These are phyloP conservation scores for Microcebus murinus DNA, from an alignment of 2,113 vertebrate species.

Conservation along the genomic window DNA sequence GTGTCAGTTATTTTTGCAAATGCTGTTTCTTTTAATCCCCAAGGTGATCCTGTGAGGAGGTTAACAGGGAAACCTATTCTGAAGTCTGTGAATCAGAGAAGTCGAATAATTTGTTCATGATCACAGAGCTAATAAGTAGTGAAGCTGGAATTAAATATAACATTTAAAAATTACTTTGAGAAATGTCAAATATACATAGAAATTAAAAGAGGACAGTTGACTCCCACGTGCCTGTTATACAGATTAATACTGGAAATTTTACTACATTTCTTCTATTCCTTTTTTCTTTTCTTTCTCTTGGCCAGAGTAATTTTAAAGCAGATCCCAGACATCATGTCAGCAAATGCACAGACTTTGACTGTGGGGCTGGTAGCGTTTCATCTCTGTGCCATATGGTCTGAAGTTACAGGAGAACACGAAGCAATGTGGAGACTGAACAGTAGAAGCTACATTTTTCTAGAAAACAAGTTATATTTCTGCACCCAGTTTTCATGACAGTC, in stretches of 20 bases:
- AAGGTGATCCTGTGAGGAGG: background rate
- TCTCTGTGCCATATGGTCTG: background rate
- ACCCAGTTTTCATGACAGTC: background rate
- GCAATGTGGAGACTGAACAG: background rate
- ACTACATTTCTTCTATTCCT: background rate
- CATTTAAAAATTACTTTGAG: background rate
- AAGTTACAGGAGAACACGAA: background rate
- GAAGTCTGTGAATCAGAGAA: background rate
- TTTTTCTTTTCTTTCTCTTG: background rate
- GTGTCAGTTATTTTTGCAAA: background rate
- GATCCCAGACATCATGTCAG: background rate
- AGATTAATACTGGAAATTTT: background rate
- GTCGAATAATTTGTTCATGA: background rate
- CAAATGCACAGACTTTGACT: background rate
- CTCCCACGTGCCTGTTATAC: background rate
- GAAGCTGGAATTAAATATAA: background rate
- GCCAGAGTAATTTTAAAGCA: slow-evolving; percentile 26
- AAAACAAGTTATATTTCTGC: background rate
- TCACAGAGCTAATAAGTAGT: background rate
- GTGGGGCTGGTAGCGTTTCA: background rate
- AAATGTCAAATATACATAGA: background rate
- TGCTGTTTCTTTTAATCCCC: background rate
- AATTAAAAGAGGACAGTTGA: background rate
- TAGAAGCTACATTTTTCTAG: background rate
- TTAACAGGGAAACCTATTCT: background rate